A percentile compares a stretch with the other conserved stretches of the same genome.
Conservation (phyloP, 2,113 vertebrate species). For the Rafetus swinhoei region DNA sequence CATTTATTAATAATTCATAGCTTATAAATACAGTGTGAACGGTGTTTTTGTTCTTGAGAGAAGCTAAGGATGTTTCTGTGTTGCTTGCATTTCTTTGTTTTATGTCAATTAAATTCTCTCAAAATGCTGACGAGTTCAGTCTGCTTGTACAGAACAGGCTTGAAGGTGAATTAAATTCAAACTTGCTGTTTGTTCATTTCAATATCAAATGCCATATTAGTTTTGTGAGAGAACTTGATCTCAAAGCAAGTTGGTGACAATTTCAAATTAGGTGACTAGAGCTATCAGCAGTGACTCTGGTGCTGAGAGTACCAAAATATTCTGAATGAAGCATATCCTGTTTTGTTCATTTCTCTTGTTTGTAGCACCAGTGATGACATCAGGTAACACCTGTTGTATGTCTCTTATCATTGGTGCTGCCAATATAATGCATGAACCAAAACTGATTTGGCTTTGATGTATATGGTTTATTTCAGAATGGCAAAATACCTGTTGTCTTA, state of each 20-base stretch:
- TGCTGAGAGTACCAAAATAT: constrained; percentile 3
- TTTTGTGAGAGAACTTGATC: constrained; percentile 10
- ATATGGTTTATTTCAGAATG: neutral
- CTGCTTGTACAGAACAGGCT: neutral
- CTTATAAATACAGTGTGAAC: neutral
- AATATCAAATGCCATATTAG: neutral
- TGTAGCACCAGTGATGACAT: neutral
- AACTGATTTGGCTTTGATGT: neutral
- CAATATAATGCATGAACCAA: neutral
- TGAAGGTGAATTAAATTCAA: neutral
- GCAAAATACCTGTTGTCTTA: neutral
- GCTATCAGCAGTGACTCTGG: neutral
- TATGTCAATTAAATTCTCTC: neutral
- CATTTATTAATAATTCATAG: neutral
- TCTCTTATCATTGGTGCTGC: neutral
- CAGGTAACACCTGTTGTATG: accelerated
- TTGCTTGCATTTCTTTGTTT: neutral
- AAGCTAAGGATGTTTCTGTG: neutral
- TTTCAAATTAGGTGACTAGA: constrained; percentile 42
- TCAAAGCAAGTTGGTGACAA: constrained; percentile 10
- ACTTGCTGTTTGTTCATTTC: neutral
- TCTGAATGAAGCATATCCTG: neutral
- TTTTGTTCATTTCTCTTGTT: neutral
- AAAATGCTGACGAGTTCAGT: neutral
- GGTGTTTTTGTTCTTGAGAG: neutral